Evolutionary conservation across 2,888 invertebrate species (phyloP).

Genomic region (Ormia ochracea): DNA sequence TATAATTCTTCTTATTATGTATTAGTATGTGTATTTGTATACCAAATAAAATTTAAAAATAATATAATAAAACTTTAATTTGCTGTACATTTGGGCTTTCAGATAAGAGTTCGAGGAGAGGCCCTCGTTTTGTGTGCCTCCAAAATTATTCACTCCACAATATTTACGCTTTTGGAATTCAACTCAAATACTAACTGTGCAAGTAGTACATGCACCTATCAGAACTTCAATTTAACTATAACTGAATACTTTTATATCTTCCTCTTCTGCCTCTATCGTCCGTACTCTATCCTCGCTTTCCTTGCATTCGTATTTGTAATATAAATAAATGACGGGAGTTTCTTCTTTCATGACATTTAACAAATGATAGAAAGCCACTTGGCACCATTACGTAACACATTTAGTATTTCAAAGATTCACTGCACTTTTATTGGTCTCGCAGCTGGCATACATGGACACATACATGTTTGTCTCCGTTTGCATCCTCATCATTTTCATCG

Average conservation of each 20-base stretch:
- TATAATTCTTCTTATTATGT: too few species aligned
- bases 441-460: background rate
- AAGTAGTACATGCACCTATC: conserved; percentile 10
- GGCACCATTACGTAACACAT: conserved; percentile 59
- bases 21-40: too few species aligned
- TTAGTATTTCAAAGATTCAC: conserved; percentile 10
- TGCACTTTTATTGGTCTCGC: background rate
- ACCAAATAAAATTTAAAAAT: too few species aligned
- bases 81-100: too few species aligned
- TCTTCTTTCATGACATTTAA: conserved; percentile 55
- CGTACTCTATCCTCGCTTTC: too few species aligned
- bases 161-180: background rate
- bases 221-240: conserved; percentile 18
- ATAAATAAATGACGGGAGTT: conserved; percentile 50
- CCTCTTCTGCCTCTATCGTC: too few species aligned
- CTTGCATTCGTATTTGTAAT: conserved; percentile 23
- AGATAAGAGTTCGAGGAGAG: too few species aligned
- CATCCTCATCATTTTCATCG: background rate
- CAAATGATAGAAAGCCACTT: conserved; percentile 62
- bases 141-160: too few species aligned
- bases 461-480: background rate
- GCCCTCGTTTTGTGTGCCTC: too few species aligned
- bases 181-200: conserved; percentile 15
- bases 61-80: too few species aligned
- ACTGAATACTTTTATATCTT: background rate